Base-by-base conservation (phyloP, 2,888 invertebrate species). In the Mesochorus sp. region DNA sequence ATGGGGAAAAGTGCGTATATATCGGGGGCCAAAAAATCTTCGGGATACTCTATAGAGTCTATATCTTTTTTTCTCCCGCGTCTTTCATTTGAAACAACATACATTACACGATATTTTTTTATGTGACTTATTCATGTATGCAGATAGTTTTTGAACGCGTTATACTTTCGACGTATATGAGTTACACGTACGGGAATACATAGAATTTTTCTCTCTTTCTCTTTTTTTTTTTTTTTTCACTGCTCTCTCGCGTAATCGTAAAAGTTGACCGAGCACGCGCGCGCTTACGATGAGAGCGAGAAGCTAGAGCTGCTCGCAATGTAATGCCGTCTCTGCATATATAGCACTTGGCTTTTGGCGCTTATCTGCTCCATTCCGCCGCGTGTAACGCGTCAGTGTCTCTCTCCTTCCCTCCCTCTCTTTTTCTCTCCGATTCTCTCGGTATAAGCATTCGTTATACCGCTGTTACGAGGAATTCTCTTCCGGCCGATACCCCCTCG, bases 401-500 rank as follows among this genome's bases (percentile, higher is more conserved):
- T 51, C 39, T 39, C 39, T 47, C 34, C 37, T 24, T 70, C 34
- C 5, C 26, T 24, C 24, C 10, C 24, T 47, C 57, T 31, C 14
- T 42, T 31, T 31, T 24, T 47, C 57, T 19, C 39, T 26, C 28
- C 6, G n/a, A 5, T 12, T 26, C 5, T 51, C 19, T 51, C n/a
- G 5, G 24, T 19, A n/a, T 3, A 47, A 55, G 57, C 62, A 39
- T 61, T 77, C 61, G 61, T 67, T 66, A 44, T 24, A 12, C 8
- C 14, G 26, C 44, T 55, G 61, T 37, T 34, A 68, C 55, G 57
- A 62, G 64, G 64, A 42, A 70, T 73, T 73, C 73, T 64, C 70
- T 78, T 78, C 77, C 77, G 77, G 77, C 68, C 68, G 77, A 78
- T 74, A 78, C 73, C 68, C n/a, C 64, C 59, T 49, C 55, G 68